Evolutionary conservation across 2,888 invertebrate genomes (phyloP).

Genomic region (Drepanosiphum platanoidis): DNA sequence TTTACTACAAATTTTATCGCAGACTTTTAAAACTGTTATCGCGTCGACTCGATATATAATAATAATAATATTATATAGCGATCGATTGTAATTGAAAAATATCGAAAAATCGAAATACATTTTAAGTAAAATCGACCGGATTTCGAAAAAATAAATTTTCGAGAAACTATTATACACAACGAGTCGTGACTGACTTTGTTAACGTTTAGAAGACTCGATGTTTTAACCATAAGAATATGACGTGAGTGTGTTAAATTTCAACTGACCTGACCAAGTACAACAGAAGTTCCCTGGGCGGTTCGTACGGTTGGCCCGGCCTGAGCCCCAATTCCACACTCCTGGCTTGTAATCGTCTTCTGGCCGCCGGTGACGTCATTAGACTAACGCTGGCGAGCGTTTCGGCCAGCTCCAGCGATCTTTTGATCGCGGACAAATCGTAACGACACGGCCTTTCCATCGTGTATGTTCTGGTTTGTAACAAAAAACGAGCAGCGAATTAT

Average conservation of each 20-base stretch:
- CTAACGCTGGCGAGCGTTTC: slow-evolving; percentile 72
- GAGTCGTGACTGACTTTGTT: no score
- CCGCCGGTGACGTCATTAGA: slow-evolving; percentile 72
- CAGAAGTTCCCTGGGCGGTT: slow-evolving; percentile 73
- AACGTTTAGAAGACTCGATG: no score
- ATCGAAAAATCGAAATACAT: no score
- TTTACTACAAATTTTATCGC: no score
- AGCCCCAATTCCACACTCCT: slow-evolving; percentile 71
- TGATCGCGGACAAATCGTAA: slow-evolving; percentile 66
- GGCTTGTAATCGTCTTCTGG: slow-evolving; percentile 71
- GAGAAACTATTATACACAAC: no score
- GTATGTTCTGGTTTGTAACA: background rate
- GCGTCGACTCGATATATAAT: no score
- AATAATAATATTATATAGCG: no score
- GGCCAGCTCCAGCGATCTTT: slow-evolving; percentile 71
- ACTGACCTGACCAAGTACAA: slow-evolving; percentile 75
- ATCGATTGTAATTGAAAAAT: no score
- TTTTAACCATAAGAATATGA: no score
- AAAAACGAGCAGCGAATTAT: background rate
- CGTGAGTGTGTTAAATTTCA: background rate
- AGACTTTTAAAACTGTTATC: no score
- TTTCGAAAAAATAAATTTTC: no score
- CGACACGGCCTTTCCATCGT: slow-evolving; percentile 63
- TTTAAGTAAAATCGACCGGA: no score
- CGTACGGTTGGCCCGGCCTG: slow-evolving; percentile 68